A percentile compares a stretch with the other conserved stretches of the same genome.
phyloP scores from a whole-genome alignment of 2,113 vertebrate genomes.

The Collichthys lucidus region DNA sequence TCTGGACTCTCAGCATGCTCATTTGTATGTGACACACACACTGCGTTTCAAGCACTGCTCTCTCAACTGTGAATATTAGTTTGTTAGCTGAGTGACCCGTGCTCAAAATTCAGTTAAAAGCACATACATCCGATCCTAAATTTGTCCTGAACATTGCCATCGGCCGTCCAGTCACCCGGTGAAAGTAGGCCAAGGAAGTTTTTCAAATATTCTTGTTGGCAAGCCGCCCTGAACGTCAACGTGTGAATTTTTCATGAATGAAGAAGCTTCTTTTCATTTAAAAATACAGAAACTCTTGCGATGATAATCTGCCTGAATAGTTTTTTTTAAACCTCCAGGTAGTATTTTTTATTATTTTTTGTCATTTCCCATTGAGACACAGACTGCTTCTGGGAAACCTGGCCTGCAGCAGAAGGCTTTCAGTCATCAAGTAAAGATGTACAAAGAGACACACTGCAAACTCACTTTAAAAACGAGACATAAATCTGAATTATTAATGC shows the following conservation, averaged over 20 bases:
- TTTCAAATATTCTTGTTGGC: conserved; percentile 22
- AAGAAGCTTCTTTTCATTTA: neutral
- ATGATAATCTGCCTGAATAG: neutral
- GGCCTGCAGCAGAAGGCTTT: conserved; percentile 40
- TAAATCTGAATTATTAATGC: conserved; percentile 52
- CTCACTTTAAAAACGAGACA: conserved; percentile 13
- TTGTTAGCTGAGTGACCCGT: conserved; percentile 37
- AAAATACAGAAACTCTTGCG: neutral
- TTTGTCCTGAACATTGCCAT: conserved; percentile 30
- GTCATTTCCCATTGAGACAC: neutral
- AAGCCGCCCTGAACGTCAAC: neutral
- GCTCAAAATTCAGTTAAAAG: conserved; percentile 42
- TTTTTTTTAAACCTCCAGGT: conserved; percentile 2
- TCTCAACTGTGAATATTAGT: conserved; percentile 59
- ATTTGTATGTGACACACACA: conserved; percentile 41
- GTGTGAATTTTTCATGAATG: conserved; percentile 10
- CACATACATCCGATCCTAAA: conserved; percentile 34
- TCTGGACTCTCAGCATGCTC: conserved; percentile 12
- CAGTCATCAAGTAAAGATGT: conserved; percentile 60
- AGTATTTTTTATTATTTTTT: neutral
- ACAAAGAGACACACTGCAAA: conserved; percentile 47
- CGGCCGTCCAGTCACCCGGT: neutral
- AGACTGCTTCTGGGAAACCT: conserved; percentile 46
- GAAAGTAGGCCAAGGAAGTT: conserved; percentile 34
- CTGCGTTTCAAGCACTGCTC: conserved; percentile 13